Base-by-base conservation (phyloP, 2,797 vertebrate species). In the Lepus townsendii region DNA sequence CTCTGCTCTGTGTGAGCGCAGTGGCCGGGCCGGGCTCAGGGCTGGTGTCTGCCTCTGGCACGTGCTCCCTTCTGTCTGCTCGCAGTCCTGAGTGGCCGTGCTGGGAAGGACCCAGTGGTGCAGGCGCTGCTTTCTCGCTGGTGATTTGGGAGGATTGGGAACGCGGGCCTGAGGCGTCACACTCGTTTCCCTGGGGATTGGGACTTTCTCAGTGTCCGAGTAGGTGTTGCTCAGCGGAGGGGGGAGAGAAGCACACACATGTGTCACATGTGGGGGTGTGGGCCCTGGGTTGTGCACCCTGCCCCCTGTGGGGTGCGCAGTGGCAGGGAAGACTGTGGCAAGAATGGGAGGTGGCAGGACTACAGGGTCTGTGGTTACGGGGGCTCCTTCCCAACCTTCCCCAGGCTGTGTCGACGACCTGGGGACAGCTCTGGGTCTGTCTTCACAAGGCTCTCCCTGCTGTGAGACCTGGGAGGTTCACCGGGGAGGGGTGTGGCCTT, bases 211-310 rank as follows among this genome's bases (percentile, higher is more conserved):
- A 26, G 22, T 60, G 66, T 38, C 42, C 6, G 38, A 2, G 32
- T 7, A 26, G 79, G 79, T 0, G 1, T 7, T 22, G 12, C 30
- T 1, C 24, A 8, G 2, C 4, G 52, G n/a, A 26, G 54, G 3
- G 63, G 7, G 47, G 47, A 14, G 72, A 30, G 54, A 27, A 19
- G 71, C 11, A 2, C 14, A 16, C 7, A 16, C 16, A 7, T n/a
- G n/a, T 0, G 24, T 50, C 52, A 1, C 13, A 10, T 20, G 2
- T 0, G 0, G 0, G 0, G 30, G 26, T 6, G 2, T 3, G 0
- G 1, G 4, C n/a, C 10, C 27, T 7, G 42, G 6, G 24, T 27
- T 0, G 11, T 5, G 7, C 60, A 32, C 2, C 27, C 19, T 19
- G 1, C 42, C 27, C 16, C 63, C 42, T 6, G 11, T 4, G 1